Evolutionary conservation across 2,797 vertebrate species (phyloP).

Genomic region (Tragopan temminckii): DNA sequence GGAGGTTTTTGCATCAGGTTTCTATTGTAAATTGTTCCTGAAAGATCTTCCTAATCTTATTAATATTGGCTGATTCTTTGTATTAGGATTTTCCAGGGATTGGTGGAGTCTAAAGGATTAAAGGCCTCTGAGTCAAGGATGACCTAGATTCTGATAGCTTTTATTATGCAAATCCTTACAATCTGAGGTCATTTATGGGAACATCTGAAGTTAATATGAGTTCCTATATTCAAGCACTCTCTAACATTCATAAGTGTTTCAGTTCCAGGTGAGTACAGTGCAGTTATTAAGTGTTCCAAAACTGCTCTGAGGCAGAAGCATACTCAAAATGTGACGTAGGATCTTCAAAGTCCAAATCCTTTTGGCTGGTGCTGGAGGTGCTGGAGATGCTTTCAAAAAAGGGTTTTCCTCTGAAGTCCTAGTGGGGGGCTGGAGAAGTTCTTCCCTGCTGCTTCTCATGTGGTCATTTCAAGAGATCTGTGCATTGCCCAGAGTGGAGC

Average conservation of each 20-base stretch:
- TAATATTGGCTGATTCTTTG: slow-evolving; percentile 46
- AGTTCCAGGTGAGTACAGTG: neutral
- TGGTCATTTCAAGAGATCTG: neutral
- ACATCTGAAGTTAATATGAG: slow-evolving; percentile 42
- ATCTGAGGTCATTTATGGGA: slow-evolving; percentile 54
- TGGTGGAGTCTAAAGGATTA: slow-evolving; percentile 51
- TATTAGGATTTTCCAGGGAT: slow-evolving; percentile 63
- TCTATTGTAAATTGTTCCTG: slow-evolving; percentile 49
- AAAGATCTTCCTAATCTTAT: slow-evolving; percentile 47
- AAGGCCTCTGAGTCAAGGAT: slow-evolving; percentile 61
- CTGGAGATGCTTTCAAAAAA: neutral
- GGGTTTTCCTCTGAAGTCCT: neutral
- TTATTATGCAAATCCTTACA: slow-evolving; percentile 63
- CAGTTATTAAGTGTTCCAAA: neutral
- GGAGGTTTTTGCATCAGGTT: slow-evolving; percentile 1
- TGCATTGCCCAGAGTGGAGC: neutral
- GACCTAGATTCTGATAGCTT: slow-evolving; percentile 69
- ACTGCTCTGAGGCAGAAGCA: neutral
- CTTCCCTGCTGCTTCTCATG: neutral
- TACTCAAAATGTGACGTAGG: neutral
- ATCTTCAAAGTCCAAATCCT: neutral
- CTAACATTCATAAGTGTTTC: neutral
- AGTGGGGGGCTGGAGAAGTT: neutral
- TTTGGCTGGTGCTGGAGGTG: neutral
- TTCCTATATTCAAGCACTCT: slow-evolving; percentile 22